Percentiles rank a stretch among this genome's conserved stretches.
These are phyloP conservation scores for Aeoliscus strigatus DNA, from an alignment of 2,797 vertebrate species.

Conservation along the genomic window DNA sequence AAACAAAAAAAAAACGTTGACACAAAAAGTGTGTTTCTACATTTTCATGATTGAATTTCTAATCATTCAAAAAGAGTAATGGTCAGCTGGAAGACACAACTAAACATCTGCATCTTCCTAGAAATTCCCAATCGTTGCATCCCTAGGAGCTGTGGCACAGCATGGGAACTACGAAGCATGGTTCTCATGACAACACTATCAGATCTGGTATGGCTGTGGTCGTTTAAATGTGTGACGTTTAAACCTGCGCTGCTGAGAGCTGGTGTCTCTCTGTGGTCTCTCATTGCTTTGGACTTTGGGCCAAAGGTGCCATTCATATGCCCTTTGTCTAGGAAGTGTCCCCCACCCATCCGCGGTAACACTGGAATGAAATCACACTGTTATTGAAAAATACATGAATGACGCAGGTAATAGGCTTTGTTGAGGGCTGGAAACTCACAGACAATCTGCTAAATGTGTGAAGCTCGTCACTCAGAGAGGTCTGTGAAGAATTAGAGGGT, in stretches of 20 bases:
- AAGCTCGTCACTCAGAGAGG: conserved; percentile 56
- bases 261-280: not conserved
- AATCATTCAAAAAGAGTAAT: too few relatives aligned
- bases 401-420: conserved; percentile 48
- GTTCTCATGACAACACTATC: conserved; percentile 14
- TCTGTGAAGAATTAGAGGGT: conserved; percentile 60
- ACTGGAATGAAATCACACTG: conserved; percentile 8
- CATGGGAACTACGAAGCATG: conserved; percentile 17
- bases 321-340: conserved; percentile 39
- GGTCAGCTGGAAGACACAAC: too few relatives aligned
- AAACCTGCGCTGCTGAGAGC: not conserved
- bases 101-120: not conserved
- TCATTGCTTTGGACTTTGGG: not conserved
- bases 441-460: conserved; percentile 63
- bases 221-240: conserved; percentile 12
- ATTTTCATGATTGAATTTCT: too few relatives aligned
- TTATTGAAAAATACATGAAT: conserved; percentile 36
- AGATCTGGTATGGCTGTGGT: conserved; percentile 9
- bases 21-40: too few relatives aligned
- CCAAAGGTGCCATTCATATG: conserved; percentile 6
- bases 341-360: conserved; percentile 20
- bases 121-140: too few relatives aligned
- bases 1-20: too few relatives aligned
- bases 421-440: conserved; percentile 29
- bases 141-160: not conserved